Evolutionary conservation across 2,888 invertebrate species (phyloP), one percentile per base, ranked within the genome.

Genomic region (Acleris literana): DNA sequence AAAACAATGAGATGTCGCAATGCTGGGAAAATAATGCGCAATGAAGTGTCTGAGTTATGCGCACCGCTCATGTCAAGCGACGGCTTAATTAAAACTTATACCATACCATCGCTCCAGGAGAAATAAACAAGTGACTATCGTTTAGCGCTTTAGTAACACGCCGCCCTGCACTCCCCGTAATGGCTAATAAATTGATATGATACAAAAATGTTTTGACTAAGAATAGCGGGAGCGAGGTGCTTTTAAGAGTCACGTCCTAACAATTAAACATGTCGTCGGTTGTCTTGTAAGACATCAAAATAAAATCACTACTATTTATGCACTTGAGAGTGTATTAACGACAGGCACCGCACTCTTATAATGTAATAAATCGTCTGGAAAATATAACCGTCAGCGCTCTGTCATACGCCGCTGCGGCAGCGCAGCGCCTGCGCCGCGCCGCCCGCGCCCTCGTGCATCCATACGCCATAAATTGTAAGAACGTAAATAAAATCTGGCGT

Each of bases 301-400:
- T 90, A 90, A 92, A 88, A 92, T 90, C 83, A 89, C 85, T 85
- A 86, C 86, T 92, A 91, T 92, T 91, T 92, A 92, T 91, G 91
- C 77, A 88, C 86, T 85, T 87, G 86, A 84, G 82, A 87, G 87
- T 75, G 84, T 87, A 90, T 89, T 88, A 91, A 90, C 85, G 84
- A 86, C 85, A 85, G 79, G 82, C 83, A 83, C 82, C 76, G 84
- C 79, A 79, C 88, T 91, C 91, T 91, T 91, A 89, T 91, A 90
- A 88, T 86, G 88, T 82, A 86, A 92, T 92, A 92, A 92, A 92
- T 92, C 87, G 92, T 90, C 88, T 92, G 88, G 90, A 90, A 90
- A 90, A 91, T 92, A 92, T 92, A 92, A 89, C 90, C 78, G 82
- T 92, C 92, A 90, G 77, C 92, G 81, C 84, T 82, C 79, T 87